Base-by-base conservation (phyloP, 2,888 invertebrate species). In the Trissoscelio sp. region DNA sequence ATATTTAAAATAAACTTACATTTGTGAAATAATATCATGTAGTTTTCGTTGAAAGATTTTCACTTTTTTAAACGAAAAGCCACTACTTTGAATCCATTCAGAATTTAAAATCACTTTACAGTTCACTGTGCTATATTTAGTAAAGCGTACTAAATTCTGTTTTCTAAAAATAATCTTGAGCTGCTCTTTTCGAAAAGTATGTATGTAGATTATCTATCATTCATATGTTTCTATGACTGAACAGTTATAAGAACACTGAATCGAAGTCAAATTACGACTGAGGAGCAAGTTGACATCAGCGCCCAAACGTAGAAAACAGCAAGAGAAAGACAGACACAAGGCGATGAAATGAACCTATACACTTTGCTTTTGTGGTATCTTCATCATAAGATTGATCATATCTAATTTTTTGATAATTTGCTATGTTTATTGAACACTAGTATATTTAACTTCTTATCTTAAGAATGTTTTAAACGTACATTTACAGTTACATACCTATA, bases 231-330 rank as follows among this genome's bases (percentile, higher is more conserved):
- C 14, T 28, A 14, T 14, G 5, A 51, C 14, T 51, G 51, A 1
- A 51, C n/a, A 28, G 12, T 20, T 18, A 22, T 44, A 60, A 46
- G 22, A 62, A 62, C 16, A 31, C 62, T 31, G 62, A 62, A 62
- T 31, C 46, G 62, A 62, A 42, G 44, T 46, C 46, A 12, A 24
- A 9, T 62, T 24, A 62, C 62, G 62, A 62, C 62, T 46, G 46
- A 66, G 31, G 31, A 51, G 24, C 31, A 16, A 42, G 18, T 44
- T 46, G 64, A 46, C 64, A 64, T 57, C 64, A 48, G 18, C 48
- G 31, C 34, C 34, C 7, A 48, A 31, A 46, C 46, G 46, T 31
- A 46, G 51, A 34, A 34, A 18, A 24, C n/a, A 16, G 6, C 2
- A 34, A 18, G 70, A 58, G 46, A 28, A 58, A 28, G 48, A 57